phyloP scores from a whole-genome alignment of 2,888 invertebrate genomes.

The Ochropacha duplaris region DNA sequence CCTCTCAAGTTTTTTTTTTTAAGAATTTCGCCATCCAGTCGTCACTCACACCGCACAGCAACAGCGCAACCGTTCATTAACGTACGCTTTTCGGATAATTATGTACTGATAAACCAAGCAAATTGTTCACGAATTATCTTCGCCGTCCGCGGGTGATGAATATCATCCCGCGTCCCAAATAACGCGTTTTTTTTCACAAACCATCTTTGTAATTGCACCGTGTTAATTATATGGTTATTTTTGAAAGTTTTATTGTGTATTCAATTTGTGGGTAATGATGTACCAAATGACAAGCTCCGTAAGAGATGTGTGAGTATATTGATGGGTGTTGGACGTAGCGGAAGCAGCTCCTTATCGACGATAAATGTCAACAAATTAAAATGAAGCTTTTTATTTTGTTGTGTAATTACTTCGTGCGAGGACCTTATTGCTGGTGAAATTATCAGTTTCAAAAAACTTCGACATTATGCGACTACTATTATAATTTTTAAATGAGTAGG shows the following conservation, averaged over 20 bases:
- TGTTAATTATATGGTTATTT: slow-evolving; percentile 52
- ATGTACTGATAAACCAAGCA: slow-evolving; percentile 79
- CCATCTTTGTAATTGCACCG: slow-evolving; percentile 51
- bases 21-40: slow-evolving; percentile 29
- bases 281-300: slow-evolving; percentile 31
- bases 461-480: too few relatives aligned
- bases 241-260: slow-evolving; percentile 52
- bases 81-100: slow-evolving; percentile 76
- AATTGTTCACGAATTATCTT: slow-evolving; percentile 77
- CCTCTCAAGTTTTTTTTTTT: too few relatives aligned
- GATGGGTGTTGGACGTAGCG: not conserved
- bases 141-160: slow-evolving; percentile 57
- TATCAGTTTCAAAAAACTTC: not conserved
- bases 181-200: slow-evolving; percentile 46
- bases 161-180: slow-evolving; percentile 63
- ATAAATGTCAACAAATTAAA: not conserved
- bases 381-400: not conserved
- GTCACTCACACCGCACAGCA: slow-evolving; percentile 45
- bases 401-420: not conserved
- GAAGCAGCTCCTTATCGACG: not conserved
- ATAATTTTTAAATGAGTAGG: not conserved
- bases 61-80: slow-evolving; percentile 73
- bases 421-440: not conserved
- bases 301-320: slow-evolving; percentile 23
- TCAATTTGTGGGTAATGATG: slow-evolving; percentile 45